These are phyloP conservation scores for Thereva nobilitata DNA, from an alignment of 2,888 invertebrate genomes.

Conservation along the genomic window DNA sequence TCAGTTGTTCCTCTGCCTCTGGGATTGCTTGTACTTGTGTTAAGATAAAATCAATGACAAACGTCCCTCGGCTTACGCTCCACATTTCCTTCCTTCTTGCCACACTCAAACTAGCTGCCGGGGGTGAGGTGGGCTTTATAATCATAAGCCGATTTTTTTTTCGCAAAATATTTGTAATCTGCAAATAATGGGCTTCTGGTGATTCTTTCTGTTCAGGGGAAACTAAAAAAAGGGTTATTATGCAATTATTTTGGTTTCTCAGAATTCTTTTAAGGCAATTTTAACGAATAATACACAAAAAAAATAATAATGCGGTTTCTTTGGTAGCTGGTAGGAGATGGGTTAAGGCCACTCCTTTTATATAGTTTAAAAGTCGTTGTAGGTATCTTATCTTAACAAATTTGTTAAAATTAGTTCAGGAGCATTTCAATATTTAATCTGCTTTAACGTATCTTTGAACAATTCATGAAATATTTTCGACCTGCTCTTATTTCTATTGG, in stretches of 20 bases:
- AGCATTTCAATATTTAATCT: too few species aligned
- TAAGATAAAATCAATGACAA: conserved; percentile 34
- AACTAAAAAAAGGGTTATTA: conserved; percentile 18
- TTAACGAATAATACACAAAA: too few species aligned
- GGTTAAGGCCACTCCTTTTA: too few species aligned
- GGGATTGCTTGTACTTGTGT: conserved; percentile 19
- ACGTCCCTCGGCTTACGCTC: neutral
- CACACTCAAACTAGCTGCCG: conserved; percentile 22
- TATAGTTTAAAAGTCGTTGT: too few species aligned
- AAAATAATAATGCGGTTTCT: too few species aligned
- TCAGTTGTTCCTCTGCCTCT: conserved; percentile 6
- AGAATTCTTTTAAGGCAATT: too few species aligned
- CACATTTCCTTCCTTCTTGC: neutral
- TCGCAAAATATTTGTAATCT: conserved; percentile 23
- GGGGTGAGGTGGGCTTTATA: conserved; percentile 14
- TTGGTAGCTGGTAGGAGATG: too few species aligned
- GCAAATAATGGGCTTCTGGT: conserved; percentile 19
- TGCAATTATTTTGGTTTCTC: conserved; percentile 7
- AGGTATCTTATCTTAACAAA: too few species aligned
- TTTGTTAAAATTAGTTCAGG: too few species aligned
- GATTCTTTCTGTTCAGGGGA: neutral
- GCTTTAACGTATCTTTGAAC: too few species aligned
- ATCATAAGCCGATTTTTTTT: conserved; percentile 30
- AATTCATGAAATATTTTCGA: too few species aligned
- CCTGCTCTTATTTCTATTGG: too few species aligned